Base-by-base conservation (phyloP, 2,797 vertebrate species). In the Saxicola maurus region DNA sequence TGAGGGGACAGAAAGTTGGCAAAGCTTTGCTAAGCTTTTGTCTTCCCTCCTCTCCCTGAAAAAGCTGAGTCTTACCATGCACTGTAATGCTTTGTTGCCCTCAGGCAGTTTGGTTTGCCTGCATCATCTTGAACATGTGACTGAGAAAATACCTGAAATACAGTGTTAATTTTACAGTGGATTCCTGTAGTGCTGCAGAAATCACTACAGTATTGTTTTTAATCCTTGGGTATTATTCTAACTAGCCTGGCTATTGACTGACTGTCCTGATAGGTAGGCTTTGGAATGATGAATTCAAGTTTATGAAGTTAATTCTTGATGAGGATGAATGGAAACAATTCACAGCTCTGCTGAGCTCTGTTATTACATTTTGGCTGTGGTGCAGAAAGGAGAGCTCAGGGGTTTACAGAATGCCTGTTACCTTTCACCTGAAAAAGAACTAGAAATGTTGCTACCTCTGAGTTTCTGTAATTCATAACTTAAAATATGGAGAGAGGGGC, bases 311-410 rank as follows among this genome's bases (percentile, higher is more conserved):
- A 94, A 93, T 94, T 77, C 90, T 92, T 52, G 65, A 86, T 93
- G 94, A 94, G 96, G 93, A 92, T 90, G 95, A 95, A 89, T 92
- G 91, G 92, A 84, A 94, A 94, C 89, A 97, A 95, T 97, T 97
- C 93, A 86, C 95, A 95, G 92, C 95, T 97, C 96, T 94, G 92
- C 91, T 91, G 80, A 66, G 81, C 82, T 92, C 82, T 92, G 19
- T 92, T 86, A 91, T 59, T 96, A 88, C 89, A 66, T 86, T 94
- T 93, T 94, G 90, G 92, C 95, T 93, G 90, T 1, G 2, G 78
- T 74, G 89, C 91, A 62, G 87, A 52, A 92, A 66, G 92, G 94
- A 86, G 81, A 71, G 59, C 38, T 25, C 38, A 20, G 38, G 80
- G 80, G 65, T 89, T 93, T 95, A 77, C 82, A 91, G 83, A 91